Evolutionary conservation across 2,797 vertebrate genomes (phyloP).

Genomic region (Manis javanica): DNA sequence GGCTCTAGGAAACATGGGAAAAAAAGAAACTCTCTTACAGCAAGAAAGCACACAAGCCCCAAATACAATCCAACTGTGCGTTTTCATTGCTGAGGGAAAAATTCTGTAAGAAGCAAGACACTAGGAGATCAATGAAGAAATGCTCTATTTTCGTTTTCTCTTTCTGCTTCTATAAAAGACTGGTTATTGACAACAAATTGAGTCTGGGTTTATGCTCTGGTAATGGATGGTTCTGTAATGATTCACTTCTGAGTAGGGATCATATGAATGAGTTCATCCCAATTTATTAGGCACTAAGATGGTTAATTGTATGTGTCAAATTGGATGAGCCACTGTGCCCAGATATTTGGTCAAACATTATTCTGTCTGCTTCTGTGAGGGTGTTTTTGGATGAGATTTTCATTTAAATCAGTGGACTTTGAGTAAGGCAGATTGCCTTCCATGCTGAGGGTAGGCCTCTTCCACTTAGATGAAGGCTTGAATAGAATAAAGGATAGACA

Average conservation of each 20-base stretch:
- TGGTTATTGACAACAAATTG: background rate
- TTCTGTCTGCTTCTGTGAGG: background rate
- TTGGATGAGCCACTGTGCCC: background rate
- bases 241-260: background rate
- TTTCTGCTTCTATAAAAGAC: background rate
- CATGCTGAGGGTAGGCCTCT: background rate
- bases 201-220: background rate
- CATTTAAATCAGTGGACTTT: background rate
- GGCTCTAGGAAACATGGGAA: constrained; percentile 66
- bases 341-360: background rate
- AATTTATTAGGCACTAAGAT: background rate
- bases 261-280: background rate
- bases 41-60: background rate
- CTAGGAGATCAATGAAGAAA: background rate
- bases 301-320: background rate
- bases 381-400: background rate
- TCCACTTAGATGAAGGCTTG: background rate
- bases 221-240: background rate
- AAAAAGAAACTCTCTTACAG: constrained; percentile 59
- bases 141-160: background rate
- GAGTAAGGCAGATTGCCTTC: background rate
- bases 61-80: background rate
- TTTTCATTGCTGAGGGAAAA: background rate
- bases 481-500: background rate
- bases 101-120: background rate